A percentile compares a stretch with the other conserved stretches of the same genome.
phyloP scores from a whole-genome alignment of 2,113 vertebrate genomes.

The Tragelaphus strepsiceros region DNA sequence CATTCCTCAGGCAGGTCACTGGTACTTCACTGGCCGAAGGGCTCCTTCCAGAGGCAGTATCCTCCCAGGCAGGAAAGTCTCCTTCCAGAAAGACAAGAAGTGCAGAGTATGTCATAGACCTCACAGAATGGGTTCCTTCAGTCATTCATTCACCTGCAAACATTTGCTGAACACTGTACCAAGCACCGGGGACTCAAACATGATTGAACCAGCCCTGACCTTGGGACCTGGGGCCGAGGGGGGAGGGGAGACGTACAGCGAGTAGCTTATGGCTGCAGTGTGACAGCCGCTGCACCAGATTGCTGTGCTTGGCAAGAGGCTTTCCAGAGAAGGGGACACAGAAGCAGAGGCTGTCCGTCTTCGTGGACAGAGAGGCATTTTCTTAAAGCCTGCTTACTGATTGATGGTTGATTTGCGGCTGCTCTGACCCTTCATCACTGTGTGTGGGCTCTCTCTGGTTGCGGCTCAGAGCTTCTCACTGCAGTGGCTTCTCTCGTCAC shows the following conservation, averaged over 20 bases:
- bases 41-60: not conserved
- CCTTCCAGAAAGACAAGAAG: not conserved
- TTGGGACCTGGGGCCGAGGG: no score
- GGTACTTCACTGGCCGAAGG: not conserved
- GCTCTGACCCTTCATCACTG: not conserved
- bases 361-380: not conserved
- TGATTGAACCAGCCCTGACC: not conserved
- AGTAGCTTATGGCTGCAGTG: fast-evolving
- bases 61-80: not conserved
- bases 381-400: not conserved
- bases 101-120: not conserved
- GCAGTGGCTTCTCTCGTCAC: fast-evolving
- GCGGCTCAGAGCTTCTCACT: not conserved
- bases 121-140: not conserved
- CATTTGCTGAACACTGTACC: not conserved
- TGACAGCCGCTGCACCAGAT: no score
- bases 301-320: not conserved
- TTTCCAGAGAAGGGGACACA: not conserved
- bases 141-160: not conserved
- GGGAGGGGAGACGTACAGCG: not conserved
- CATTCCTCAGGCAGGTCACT: not conserved
- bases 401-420: not conserved
- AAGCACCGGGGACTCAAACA: not conserved
- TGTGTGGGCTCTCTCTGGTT: not conserved
- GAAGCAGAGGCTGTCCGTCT: not conserved